Evolutionary conservation across 1,140 invertebrate species (phyloP).

Genomic region (Bombus cullumanus): DNA sequence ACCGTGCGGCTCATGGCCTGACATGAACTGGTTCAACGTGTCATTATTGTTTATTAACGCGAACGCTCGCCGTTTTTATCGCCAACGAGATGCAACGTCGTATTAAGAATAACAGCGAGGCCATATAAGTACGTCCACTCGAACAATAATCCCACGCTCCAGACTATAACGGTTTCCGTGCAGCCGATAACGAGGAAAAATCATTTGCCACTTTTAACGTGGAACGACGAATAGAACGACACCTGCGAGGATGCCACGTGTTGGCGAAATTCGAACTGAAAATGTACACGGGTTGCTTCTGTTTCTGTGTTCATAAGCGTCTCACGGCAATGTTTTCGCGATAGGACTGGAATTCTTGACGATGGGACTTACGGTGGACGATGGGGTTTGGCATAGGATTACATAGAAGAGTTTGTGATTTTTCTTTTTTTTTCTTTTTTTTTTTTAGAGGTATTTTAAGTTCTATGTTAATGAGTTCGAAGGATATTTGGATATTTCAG

Average conservation of each 20-base stretch:
- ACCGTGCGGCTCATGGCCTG: constrained; percentile 1
- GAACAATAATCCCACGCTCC: constrained; percentile 42
- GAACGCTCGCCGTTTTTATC: constrained; percentile 40
- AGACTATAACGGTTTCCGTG: constrained; percentile 9
- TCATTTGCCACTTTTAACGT: not conserved
- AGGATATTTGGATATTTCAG: no score
- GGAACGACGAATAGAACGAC: not conserved
- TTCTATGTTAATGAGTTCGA: no score
- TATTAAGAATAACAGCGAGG: constrained; percentile 39
- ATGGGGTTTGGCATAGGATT: no score
- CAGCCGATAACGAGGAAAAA: constrained; percentile 18
- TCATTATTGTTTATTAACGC: constrained; percentile 57
- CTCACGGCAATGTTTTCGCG: no score
- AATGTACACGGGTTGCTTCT: not conserved
- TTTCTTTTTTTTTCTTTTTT: not conserved
- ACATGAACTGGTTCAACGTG: constrained; percentile 37
- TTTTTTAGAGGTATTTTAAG: not conserved
- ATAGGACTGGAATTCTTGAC: not conserved
- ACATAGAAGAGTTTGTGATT: not conserved
- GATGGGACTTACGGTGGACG: no score
- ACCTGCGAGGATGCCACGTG: not conserved
- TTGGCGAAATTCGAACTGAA: not conserved
- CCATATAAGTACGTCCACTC: constrained; percentile 31
- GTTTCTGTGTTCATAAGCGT: no score
- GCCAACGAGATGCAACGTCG: constrained; percentile 32